A percentile compares a stretch with the other conserved stretches of the same genome.
phyloP scores from a whole-genome alignment of 2,888 invertebrate genomes.

The Lycocerus yunnanus region DNA sequence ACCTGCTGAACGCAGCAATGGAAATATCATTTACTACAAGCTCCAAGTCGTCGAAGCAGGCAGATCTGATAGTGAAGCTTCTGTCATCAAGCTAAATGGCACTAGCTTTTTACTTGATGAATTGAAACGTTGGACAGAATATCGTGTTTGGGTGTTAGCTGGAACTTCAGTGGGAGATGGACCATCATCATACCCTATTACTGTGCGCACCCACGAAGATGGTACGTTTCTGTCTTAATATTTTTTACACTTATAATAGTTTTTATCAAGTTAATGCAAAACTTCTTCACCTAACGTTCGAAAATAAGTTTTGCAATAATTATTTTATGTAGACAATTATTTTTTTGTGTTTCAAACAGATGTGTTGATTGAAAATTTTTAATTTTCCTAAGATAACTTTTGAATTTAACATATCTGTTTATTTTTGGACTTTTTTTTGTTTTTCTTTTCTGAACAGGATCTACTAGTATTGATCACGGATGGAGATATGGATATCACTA shows the following conservation, averaged over 20 bases:
- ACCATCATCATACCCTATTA: constrained; percentile 88
- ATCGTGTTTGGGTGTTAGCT: constrained; percentile 95
- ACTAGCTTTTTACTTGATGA: constrained; percentile 84
- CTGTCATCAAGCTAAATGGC: constrained; percentile 77
- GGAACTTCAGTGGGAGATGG: constrained; percentile 97
- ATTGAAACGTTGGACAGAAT: constrained; percentile 93
- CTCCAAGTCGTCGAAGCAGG: constrained; percentile 87
- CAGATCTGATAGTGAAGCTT: constrained; percentile 82
- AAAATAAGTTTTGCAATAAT: background rate
- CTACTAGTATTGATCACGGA: constrained; percentile 19
- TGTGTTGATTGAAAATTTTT: background rate
- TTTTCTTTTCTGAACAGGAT: constrained; percentile 23
- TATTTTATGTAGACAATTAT: background rate
- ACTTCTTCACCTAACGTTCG: background rate
- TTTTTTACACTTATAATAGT: background rate
- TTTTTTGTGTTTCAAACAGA: constrained; percentile 7
- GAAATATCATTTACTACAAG: constrained; percentile 93
- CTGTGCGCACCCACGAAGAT: constrained; percentile 95
- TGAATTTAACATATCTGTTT: background rate
- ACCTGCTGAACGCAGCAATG: constrained; percentile 87
- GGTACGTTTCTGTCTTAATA: constrained; percentile 73
- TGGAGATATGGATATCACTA: constrained; percentile 24
- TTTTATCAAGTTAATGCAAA: background rate
- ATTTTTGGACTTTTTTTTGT: constrained; percentile 11
- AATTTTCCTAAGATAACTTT: background rate